These are phyloP conservation scores for Galbula dea DNA, from an alignment of 2,113 vertebrate genomes.

Conservation along the genomic window DNA sequence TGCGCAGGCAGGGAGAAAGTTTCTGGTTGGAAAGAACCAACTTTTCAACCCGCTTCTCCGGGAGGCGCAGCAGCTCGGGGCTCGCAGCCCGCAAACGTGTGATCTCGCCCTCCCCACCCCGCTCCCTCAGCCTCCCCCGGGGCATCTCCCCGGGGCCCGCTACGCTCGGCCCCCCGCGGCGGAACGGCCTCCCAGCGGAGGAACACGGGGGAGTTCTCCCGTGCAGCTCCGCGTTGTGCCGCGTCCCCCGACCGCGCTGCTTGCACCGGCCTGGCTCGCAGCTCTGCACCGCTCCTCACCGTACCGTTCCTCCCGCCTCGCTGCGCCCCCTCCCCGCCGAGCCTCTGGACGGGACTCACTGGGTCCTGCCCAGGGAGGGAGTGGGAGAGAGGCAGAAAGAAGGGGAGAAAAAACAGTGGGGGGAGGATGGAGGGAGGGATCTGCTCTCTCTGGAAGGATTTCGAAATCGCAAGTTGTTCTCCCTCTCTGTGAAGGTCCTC, in stretches of 20 bases:
- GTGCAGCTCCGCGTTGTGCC: not conserved
- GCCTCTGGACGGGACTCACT: not conserved
- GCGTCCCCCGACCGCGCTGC: not conserved
- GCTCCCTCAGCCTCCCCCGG: not conserved
- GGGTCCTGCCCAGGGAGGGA: not conserved
- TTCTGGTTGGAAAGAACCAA: constrained; percentile 57
- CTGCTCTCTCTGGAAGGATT: not conserved
- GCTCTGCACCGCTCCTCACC: not conserved
- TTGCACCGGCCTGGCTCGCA: not conserved
- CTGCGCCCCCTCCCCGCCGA: not conserved
- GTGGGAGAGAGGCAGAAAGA: not conserved
- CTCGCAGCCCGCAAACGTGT: not conserved
- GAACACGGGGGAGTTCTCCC: too few species aligned
- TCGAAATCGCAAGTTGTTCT: not conserved
- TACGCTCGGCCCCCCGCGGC: not conserved
- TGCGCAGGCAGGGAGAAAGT: constrained; percentile 72
- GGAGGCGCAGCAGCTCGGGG: not conserved
- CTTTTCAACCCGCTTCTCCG: constrained; percentile 40
- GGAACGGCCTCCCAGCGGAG: not conserved
- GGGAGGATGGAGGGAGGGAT: not conserved
- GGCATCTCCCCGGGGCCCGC: not conserved
- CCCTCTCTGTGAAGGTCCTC: not conserved
- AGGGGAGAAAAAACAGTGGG: too few species aligned
- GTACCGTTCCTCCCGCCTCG: not conserved
- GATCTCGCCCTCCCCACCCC: not conserved